phyloP scores from a whole-genome alignment of 2,797 vertebrate genomes.

The Threskiornis aethiopicus region DNA sequence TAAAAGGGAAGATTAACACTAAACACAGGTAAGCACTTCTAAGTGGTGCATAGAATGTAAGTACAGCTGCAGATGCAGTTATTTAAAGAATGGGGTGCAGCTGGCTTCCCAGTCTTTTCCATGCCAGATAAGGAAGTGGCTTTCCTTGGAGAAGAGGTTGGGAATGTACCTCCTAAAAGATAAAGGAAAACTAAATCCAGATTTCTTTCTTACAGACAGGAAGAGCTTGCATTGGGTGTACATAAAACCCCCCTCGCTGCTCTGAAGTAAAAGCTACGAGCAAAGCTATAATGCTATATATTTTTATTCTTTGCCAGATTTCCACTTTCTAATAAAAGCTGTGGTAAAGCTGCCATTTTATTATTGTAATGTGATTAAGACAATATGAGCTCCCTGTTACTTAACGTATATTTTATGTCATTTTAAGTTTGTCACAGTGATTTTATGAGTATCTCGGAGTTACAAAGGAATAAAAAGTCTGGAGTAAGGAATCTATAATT shows the following conservation, averaged over 20 bases:
- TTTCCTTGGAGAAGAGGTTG: conserved; percentile 45
- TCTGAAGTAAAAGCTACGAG: background rate
- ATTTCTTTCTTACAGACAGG: background rate
- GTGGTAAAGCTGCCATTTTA: background rate
- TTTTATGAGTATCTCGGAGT: background rate
- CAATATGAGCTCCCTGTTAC: background rate
- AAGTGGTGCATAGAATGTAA: background rate
- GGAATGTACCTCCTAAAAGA: background rate
- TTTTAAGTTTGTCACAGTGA: background rate
- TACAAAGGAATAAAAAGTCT: background rate
- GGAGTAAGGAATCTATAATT: background rate
- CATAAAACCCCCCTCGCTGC: background rate
- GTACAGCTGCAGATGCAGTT: background rate
- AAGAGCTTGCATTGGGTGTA: background rate
- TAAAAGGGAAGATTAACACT: background rate
- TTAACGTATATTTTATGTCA: background rate
- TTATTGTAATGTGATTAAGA: background rate
- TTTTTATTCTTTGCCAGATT: background rate
- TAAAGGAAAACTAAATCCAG: conserved; percentile 3
- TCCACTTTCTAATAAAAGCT: background rate
- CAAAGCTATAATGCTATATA: background rate
- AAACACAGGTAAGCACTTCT: background rate
- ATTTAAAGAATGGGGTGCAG: background rate
- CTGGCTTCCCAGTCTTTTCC: background rate
- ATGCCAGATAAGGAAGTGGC: conserved; percentile 10